Base-by-base conservation (phyloP, 2,113 vertebrate genomes). In the Danio rerio region DNA sequence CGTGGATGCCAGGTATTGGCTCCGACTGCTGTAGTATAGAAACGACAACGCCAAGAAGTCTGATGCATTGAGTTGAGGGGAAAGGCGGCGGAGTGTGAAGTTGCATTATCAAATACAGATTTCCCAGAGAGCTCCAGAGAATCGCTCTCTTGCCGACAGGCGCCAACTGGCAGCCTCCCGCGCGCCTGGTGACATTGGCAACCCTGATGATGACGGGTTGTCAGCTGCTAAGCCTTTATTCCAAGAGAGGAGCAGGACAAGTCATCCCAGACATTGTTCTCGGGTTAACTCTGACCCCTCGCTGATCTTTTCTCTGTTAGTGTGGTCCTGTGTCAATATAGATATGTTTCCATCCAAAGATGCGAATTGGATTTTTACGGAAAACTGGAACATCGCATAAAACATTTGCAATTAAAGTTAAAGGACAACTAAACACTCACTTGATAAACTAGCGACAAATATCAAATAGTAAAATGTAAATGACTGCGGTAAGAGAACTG, bases 121-220 rank as follows among this genome's bases (percentile, higher is more conserved):
- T 88, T 90, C 55, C 84, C 86, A 85, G 83, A 72, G 56, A n/a
- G 61, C 81, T 86, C 72, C 78, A 63, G 81, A 88, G 89, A 91
- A 85, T 80, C 86, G 83, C 83, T 85, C 85, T 89, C 75, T 86
- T 86, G 88, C 63, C 31, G 81, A 81, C 85, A 89, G 86, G 82
- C 52, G 87, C 88, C 90, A 89, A 79, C 87, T 87, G 85, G 88
- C 85, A 86, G 73, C 82, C 82, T 86, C 65, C 56, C 61, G 56
- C 62, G 68, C 5, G 11, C 56, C 84, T 87, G 85, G 87, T 86
- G 80, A 84, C 81, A 49, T 70, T 86, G 81, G 84, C 81, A 75
- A 85, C 87, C 73, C 31, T 86, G 87, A 89, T 92, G 89, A 85
- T 87, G 88, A 88, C 88, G 87, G 89, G 92, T 90, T 93, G 91